Evolutionary conservation across 2,113 vertebrate genomes (phyloP).

Genomic region (Chlamydotis undulata): DNA sequence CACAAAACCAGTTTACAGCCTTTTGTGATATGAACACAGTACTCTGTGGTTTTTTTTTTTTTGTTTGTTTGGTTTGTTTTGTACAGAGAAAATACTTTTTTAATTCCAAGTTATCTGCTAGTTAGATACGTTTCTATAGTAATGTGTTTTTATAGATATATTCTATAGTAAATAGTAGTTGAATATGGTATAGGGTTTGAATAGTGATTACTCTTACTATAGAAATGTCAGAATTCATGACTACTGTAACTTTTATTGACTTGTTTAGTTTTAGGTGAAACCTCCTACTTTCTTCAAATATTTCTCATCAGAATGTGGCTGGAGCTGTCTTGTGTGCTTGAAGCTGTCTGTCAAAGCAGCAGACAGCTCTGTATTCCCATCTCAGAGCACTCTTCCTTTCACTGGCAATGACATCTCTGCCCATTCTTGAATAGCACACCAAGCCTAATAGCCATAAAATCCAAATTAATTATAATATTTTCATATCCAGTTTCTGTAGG

Average conservation of each 20-base stretch:
- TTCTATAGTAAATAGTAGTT: neutral
- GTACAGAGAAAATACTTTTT: neutral
- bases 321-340: neutral
- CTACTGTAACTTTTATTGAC: neutral
- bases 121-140: neutral
- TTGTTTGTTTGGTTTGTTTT: neutral
- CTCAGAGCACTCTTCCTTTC: neutral
- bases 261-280: neutral
- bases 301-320: neutral
- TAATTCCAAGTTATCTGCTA: neutral
- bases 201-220: neutral
- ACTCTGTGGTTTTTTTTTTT: too few relatives aligned
- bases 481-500: neutral
- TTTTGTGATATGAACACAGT: neutral
- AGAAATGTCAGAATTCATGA: neutral
- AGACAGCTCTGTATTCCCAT: neutral
- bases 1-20: neutral
- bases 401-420: neutral
- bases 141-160: neutral
- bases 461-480: neutral
- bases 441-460: neutral
- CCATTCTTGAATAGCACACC: neutral
- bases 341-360: neutral
- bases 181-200: neutral
- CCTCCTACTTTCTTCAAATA: neutral